These are phyloP conservation scores for Sminthopsis crassicaudata DNA, from an alignment of 2,113 vertebrate species.

Conservation along the genomic window DNA sequence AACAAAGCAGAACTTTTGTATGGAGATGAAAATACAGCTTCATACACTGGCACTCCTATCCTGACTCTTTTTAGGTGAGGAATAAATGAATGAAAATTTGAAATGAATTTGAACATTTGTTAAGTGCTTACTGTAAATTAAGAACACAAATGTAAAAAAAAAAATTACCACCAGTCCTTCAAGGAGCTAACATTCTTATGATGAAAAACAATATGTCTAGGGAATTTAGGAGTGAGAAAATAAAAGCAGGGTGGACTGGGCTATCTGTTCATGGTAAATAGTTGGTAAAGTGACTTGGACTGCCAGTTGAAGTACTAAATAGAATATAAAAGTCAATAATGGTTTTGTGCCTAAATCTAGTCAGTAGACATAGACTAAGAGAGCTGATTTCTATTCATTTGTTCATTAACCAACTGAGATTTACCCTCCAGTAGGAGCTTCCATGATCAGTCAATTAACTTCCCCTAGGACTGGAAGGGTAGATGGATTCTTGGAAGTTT, in stretches of 20 bases:
- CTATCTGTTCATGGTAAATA: not conserved
- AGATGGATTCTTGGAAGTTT: not conserved
- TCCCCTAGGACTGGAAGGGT: not conserved
- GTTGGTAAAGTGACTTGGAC: not conserved
- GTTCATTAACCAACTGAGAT: not conserved
- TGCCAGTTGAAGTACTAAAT: not conserved
- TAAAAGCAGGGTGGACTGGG: not conserved
- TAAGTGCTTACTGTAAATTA: not conserved
- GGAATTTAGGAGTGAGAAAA: not conserved
- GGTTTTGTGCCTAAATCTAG: not conserved
- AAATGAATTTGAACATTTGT: not conserved
- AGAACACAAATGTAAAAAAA: not conserved
- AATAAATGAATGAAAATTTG: not conserved
- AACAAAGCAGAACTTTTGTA: slow-evolving; percentile 92
- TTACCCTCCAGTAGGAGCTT: not conserved
- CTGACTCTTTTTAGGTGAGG: slow-evolving; percentile 90
- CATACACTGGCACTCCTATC: slow-evolving; percentile 80
- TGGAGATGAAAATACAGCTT: slow-evolving; percentile 81
- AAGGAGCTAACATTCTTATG: not conserved
- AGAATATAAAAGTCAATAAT: not conserved
- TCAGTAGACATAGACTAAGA: not conserved
- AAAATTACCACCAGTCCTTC: not conserved
- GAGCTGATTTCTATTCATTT: not conserved
- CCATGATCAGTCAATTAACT: not conserved
- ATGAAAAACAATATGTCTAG: not conserved